phyloP scores from a whole-genome alignment of 2,888 invertebrate species.

The Erynnis tages region DNA sequence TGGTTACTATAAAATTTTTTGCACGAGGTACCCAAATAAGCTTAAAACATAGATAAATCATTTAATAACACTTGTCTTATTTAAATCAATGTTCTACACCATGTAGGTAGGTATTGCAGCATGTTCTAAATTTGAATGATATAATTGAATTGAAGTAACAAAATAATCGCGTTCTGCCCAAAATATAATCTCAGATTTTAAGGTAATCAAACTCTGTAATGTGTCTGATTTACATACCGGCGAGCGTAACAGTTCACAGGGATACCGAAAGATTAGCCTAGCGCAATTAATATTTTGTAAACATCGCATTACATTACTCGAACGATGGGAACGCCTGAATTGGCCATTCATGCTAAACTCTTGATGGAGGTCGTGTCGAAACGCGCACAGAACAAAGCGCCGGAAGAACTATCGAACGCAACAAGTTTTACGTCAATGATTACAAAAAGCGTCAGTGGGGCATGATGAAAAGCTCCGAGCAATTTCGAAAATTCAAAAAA shows the following conservation, averaged over 20 bases:
- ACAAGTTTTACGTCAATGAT: background rate
- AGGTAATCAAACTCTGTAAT: background rate
- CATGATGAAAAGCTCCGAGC: background rate
- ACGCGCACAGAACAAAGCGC: background rate
- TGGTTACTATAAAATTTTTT: no score
- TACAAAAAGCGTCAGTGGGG: background rate
- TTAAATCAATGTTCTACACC: no score
- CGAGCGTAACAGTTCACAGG: slow-evolving; percentile 9
- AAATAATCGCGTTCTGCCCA: no score
- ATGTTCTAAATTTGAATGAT: no score
- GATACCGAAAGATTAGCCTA: slow-evolving; percentile 12
- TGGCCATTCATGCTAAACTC: slow-evolving; percentile 2
- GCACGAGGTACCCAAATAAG: no score
- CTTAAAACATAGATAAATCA: no score
- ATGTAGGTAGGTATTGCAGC: no score
- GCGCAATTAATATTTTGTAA: slow-evolving; percentile 20
- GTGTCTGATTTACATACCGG: slow-evolving; percentile 11
- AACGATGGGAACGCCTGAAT: slow-evolving; percentile 4
- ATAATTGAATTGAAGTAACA: no score
- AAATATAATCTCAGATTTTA: background rate
- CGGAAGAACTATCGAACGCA: background rate
- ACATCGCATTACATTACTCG: slow-evolving; percentile 10
- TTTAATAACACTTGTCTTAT: no score
- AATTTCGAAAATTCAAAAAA: no score
- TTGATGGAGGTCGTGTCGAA: slow-evolving; percentile 7